Base-by-base conservation (phyloP, 2,113 vertebrate genomes). In the Gracilinanus agilis region DNA sequence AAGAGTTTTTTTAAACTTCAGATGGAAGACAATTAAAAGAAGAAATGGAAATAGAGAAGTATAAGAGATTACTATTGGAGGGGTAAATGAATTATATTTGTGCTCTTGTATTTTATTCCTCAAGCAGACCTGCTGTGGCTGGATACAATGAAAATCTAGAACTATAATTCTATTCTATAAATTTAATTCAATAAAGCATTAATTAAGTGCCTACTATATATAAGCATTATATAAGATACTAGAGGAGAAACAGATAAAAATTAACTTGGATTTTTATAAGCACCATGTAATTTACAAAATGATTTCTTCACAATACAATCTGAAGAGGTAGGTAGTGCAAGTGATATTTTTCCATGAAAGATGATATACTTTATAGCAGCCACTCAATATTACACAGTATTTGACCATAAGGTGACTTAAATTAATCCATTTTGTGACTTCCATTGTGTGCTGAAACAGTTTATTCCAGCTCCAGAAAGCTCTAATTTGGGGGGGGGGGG, bases 111-210 rank as follows among this genome's bases (percentile, higher is more conserved):
- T 44, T 90, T 94, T 54, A 24, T 44, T 89, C 61, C 49, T 93
- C n/a, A 90, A 91, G 88, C 16, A 34, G 40, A 89, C 24, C 12
- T 0, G 89, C 55, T 58, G 88, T 29, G 53, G 93, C 29, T 92
- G 44, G 75, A 89, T 89, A 90, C 7, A 55, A 89, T 16, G 90
- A 92, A 91, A 95, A 95, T 90, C 1, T 55, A 91, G 90, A 90
- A 93, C 27, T 29, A 92, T 12, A 93, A 90, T 56, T 0, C 55
- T 53, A 91, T 55, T 54, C 89, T 53, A 88, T 88, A 83, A 93
- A 90, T 90, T 95, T 55, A 89, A 88, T 89, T 93, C n/a, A 83
- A n/a, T 83, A 83, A 40, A 83, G 40, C 19, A 40, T 83, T 75
- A 55, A 55, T 55, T 55, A 83, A 40, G 19, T 83, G n/a, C n/a